phyloP scores from a whole-genome alignment of 2,888 invertebrate species.

The Eupeodes luniger region DNA sequence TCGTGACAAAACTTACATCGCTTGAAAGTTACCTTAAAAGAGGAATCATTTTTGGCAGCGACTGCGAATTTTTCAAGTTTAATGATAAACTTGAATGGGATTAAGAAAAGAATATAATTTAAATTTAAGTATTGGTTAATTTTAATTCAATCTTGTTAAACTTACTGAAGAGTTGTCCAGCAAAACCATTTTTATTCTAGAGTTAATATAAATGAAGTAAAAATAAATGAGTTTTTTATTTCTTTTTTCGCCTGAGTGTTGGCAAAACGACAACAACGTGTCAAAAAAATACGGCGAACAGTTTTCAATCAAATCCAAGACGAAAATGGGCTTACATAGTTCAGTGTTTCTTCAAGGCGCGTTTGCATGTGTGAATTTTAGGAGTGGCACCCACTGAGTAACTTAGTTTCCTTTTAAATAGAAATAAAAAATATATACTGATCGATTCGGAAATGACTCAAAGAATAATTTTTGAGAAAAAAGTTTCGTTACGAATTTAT shows the following conservation, averaged over 20 bases:
- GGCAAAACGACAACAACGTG: constrained; percentile 63
- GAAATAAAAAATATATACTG: too few species aligned
- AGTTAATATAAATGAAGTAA: constrained; percentile 1
- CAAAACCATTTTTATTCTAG: constrained; percentile 81
- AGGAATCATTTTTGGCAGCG: constrained; percentile 91
- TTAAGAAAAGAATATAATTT: not conserved
- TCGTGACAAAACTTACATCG: constrained; percentile 89
- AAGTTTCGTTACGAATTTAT: too few species aligned
- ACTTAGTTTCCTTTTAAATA: too few species aligned
- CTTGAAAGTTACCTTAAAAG: constrained; percentile 96
- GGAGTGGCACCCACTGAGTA: too few species aligned
- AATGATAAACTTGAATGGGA: constrained; percentile 81
- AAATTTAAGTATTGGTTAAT: not conserved
- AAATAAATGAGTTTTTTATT: constrained; percentile 28
- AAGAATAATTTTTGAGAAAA: too few species aligned
- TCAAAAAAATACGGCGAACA: constrained; percentile 41
- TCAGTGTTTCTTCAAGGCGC: not conserved
- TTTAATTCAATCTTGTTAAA: constrained; percentile 55
- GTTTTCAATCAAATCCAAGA: too few species aligned
- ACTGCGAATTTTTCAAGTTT: constrained; percentile 88
- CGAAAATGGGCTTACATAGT: constrained; percentile 3
- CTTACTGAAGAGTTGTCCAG: constrained; percentile 83
- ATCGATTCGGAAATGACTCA: too few species aligned
- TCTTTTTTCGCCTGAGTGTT: constrained; percentile 26
- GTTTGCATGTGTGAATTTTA: too few species aligned